A percentile compares a stretch with the other conserved stretches of the same genome.
These are phyloP conservation scores for Oriolus oriolus DNA, from an alignment of 2,113 vertebrate genomes.

Conservation along the genomic window DNA sequence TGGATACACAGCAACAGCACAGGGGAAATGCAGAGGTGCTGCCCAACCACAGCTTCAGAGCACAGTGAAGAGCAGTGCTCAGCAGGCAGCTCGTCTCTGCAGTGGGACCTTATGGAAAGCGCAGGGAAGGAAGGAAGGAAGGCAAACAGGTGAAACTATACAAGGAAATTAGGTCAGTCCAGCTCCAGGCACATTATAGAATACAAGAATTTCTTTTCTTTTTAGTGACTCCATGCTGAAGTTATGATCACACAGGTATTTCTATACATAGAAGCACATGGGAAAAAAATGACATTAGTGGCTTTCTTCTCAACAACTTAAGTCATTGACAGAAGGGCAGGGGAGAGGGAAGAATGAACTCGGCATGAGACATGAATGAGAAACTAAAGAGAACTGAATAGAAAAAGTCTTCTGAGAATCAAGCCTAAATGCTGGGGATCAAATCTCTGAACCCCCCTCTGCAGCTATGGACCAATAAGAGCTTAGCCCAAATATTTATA, in stretches of 20 bases:
- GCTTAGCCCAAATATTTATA: background rate
- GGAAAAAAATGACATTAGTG: background rate
- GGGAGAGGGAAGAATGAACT: background rate
- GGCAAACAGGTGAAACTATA: conserved; percentile 36
- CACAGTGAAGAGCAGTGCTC: background rate
- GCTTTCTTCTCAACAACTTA: background rate
- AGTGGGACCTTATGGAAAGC: background rate
- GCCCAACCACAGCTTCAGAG: background rate
- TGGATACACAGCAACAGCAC: background rate
- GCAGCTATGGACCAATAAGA: background rate
- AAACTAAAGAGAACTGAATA: background rate
- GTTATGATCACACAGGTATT: background rate
- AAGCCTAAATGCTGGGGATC: background rate
- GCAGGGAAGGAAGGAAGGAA: background rate
- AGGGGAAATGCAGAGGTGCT: background rate
- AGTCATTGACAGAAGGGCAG: background rate
- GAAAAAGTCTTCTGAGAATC: background rate
- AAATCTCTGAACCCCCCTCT: background rate
- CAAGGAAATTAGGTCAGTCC: conserved; percentile 45
- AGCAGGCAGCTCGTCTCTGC: background rate
- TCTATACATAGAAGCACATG: background rate
- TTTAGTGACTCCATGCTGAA: background rate
- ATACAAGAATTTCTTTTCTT: background rate
- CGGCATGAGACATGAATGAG: background rate
- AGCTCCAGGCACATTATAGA: background rate